These are phyloP conservation scores for Muraenolepis orangiensis DNA, from an alignment of 2,797 vertebrate species.

Conservation along the genomic window DNA sequence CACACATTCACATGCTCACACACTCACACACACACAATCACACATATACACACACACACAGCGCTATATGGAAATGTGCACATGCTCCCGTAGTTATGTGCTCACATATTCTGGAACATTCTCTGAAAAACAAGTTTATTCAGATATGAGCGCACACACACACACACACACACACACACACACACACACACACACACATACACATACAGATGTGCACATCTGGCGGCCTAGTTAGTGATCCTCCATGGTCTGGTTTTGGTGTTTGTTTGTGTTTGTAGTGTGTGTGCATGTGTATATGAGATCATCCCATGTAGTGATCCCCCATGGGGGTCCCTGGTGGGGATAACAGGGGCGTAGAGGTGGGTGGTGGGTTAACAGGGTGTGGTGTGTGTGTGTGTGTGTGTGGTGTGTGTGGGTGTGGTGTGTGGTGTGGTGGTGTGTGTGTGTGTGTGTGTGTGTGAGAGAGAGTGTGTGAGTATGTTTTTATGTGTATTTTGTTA, in stretches of 20 bases:
- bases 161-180: conserved; percentile 2
- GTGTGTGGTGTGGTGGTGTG: not conserved
- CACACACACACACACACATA: conserved; percentile 12
- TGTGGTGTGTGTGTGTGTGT: conserved; percentile 6
- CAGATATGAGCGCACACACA: no score
- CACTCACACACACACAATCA: not conserved
- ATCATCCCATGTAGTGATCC: no score
- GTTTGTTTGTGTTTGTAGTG: no score
- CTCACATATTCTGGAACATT: conserved; percentile 6
- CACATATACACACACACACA: not conserved
- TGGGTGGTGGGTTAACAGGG: conserved; percentile 35
- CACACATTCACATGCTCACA: conserved; percentile 8
- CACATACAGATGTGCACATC: conserved; percentile 8
- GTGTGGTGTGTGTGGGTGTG: conserved; percentile 18
- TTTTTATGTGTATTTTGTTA: conserved; percentile 15
- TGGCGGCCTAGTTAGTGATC: conserved; percentile 34
- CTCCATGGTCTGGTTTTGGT: conserved; percentile 31
- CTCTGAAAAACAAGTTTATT: not conserved
- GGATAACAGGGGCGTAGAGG: conserved; percentile 40
- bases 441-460: not conserved
- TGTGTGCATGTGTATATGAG: no score
- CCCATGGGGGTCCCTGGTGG: no score
- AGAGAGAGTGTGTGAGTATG: conserved; percentile 16
- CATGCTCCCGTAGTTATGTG: conserved; percentile 16
- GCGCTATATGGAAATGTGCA: not conserved